phyloP scores from a whole-genome alignment of 2,797 vertebrate species.

The Stomatorhinus walkeri region DNA sequence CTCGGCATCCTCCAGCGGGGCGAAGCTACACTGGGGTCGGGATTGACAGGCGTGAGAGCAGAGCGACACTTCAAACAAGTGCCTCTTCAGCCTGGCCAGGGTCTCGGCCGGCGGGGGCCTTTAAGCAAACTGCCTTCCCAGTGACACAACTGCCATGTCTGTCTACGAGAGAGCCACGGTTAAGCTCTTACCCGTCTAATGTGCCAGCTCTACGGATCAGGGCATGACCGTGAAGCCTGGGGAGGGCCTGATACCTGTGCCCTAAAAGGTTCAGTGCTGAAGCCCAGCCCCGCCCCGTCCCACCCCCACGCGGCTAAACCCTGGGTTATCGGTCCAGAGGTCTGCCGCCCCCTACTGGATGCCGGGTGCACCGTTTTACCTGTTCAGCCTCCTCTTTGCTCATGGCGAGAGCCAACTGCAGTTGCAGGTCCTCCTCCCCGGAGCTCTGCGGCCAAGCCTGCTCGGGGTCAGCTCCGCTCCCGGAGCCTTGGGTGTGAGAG shows the following conservation, averaged over 20 bases:
- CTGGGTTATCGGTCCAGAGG: background rate
- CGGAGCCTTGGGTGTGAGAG: slow-evolving; percentile 39
- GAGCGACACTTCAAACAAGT: background rate
- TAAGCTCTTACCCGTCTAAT: background rate
- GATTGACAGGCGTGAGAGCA: slow-evolving; percentile 42
- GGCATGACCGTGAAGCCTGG: background rate
- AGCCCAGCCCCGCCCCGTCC: background rate
- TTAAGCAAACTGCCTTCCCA: slow-evolving; percentile 27
- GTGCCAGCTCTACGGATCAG: background rate
- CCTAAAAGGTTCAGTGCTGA: background rate
- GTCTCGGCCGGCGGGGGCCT: slow-evolving; percentile 14
- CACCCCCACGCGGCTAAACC: background rate
- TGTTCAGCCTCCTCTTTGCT: slow-evolving; percentile 91
- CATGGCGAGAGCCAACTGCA: slow-evolving; percentile 85
- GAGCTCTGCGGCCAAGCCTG: slow-evolving; percentile 89
- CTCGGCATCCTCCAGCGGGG: slow-evolving; percentile 77
- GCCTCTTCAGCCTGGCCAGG: background rate
- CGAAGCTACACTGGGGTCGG: slow-evolving; percentile 52
- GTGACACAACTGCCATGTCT: background rate
- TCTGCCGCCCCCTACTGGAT: background rate
- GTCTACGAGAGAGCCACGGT: background rate
- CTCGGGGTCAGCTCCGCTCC: slow-evolving; percentile 65
- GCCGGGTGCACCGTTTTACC: slow-evolving; percentile 52
- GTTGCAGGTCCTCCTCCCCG: slow-evolving; percentile 83
- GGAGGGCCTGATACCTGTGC: background rate